Percentiles rank a stretch among this genome's conserved stretches.
phyloP scores from a whole-genome alignment of 2,113 vertebrate species.

The Serinus canaria region DNA sequence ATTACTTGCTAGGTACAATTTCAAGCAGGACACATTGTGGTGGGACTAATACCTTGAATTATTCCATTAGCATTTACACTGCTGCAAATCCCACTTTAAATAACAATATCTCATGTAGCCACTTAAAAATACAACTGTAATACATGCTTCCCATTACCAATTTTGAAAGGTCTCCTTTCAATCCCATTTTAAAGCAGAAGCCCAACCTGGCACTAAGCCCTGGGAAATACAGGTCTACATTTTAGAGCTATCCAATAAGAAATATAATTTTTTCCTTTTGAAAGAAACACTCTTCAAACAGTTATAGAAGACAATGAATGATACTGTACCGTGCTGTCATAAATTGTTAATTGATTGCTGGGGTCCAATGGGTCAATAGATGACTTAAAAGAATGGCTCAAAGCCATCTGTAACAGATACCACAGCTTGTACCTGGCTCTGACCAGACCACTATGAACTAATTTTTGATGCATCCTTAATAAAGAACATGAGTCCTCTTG shows the following conservation, averaged over 20 bases:
- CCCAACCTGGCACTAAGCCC: not conserved
- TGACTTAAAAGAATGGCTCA: not conserved
- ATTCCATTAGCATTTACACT: not conserved
- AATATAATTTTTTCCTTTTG: not conserved
- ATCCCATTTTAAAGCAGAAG: not conserved
- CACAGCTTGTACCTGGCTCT: not conserved
- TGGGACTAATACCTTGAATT: not conserved
- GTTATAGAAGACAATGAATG: not conserved
- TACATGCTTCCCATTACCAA: not conserved
- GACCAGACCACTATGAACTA: not conserved
- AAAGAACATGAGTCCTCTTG: not conserved
- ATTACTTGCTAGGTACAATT: not conserved
- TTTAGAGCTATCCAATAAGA: not conserved
- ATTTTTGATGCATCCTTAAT: not conserved
- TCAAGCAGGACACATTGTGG: accelerated
- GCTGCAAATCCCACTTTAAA: not conserved
- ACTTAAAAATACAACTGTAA: not conserved
- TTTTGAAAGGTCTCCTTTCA: not conserved
- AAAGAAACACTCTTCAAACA: not conserved
- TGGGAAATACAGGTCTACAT: not conserved
- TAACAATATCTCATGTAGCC: not conserved
- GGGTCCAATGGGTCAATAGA: not conserved
- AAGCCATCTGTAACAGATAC: not conserved
- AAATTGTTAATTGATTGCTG: not conserved
- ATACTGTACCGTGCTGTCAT: not conserved